Evolutionary conservation across 2,888 invertebrate species (phyloP).

Genomic region (Eugnorisma glareosa): DNA sequence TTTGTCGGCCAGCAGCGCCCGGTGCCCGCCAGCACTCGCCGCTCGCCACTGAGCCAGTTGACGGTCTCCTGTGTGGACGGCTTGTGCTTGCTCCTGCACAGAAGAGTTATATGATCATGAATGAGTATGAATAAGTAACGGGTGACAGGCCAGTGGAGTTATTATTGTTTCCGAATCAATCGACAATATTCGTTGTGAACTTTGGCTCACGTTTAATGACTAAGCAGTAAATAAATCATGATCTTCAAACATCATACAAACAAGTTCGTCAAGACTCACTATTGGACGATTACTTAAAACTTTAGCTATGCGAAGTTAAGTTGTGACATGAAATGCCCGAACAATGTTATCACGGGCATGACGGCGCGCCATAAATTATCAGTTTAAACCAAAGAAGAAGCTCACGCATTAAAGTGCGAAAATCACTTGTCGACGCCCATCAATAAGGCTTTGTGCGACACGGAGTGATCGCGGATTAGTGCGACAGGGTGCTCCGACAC

Average conservation of each 20-base stretch:
- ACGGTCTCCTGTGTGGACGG: background rate
- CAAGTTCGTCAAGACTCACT: background rate
- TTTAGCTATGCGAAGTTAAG: background rate
- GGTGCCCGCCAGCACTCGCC: background rate
- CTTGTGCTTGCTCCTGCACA: background rate
- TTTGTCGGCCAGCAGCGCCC: constrained; percentile 6
- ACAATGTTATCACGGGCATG: background rate
- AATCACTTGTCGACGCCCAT: constrained; percentile 44
- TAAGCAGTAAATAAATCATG: background rate
- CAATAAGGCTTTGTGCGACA: constrained; percentile 43
- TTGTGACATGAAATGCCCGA: background rate
- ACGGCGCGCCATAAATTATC: constrained; percentile 17
- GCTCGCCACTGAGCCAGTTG: background rate
- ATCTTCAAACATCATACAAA: no score
- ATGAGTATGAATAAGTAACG: background rate
- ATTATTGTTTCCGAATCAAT: no score
- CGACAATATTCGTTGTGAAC: no score
- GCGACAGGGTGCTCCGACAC: background rate
- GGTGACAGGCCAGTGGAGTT: no score
- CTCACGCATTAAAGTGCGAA: constrained; percentile 30
- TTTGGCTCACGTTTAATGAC: background rate
- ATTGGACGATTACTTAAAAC: background rate
- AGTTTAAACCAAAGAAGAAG: constrained; percentile 13
- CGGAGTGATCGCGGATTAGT: constrained; percentile 18
- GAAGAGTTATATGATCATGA: background rate